Evolutionary conservation across 2,888 invertebrate genomes (phyloP).

Genomic region (Phrixothrix hirtus): DNA sequence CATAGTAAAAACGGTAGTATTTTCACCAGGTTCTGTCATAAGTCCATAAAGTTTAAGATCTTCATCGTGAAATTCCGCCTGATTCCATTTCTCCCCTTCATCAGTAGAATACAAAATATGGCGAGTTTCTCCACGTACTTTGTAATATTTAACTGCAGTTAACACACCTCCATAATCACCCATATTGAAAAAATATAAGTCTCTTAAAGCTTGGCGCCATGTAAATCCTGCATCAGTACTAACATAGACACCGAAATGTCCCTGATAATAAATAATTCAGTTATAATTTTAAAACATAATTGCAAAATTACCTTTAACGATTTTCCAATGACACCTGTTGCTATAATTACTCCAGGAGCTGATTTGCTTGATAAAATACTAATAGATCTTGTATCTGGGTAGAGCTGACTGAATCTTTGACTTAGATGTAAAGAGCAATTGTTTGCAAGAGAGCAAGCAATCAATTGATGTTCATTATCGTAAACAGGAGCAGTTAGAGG

Average conservation of each 20-base stretch:
- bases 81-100: conserved; percentile 82
- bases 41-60: conserved; percentile 84
- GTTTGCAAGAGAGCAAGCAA: conserved; percentile 66
- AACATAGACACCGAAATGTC: conserved; percentile 78
- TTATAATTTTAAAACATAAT: background rate
- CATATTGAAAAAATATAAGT: conserved; percentile 83
- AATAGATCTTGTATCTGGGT: conserved; percentile 77
- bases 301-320: conserved; percentile 62
- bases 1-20: conserved; percentile 87
- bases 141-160: conserved; percentile 82
- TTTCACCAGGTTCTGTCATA: conserved; percentile 94
- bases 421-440: conserved; percentile 86
- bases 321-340: conserved; percentile 79
- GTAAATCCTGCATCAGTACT: conserved; percentile 81
- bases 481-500: conserved; percentile 71
- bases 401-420: conserved; percentile 82
- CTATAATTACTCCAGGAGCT: conserved; percentile 86
- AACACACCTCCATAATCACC: conserved; percentile 90
- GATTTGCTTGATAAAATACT: conserved; percentile 85
- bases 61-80: conserved; percentile 68
- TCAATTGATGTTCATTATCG: conserved; percentile 69
- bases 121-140: conserved; percentile 74
- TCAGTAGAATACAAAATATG: conserved; percentile 83
- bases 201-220: conserved; percentile 75
- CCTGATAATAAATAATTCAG: conserved; percentile 46